phyloP scores from a whole-genome alignment of 2,797 vertebrate genomes.

The Xenopus petersii region DNA sequence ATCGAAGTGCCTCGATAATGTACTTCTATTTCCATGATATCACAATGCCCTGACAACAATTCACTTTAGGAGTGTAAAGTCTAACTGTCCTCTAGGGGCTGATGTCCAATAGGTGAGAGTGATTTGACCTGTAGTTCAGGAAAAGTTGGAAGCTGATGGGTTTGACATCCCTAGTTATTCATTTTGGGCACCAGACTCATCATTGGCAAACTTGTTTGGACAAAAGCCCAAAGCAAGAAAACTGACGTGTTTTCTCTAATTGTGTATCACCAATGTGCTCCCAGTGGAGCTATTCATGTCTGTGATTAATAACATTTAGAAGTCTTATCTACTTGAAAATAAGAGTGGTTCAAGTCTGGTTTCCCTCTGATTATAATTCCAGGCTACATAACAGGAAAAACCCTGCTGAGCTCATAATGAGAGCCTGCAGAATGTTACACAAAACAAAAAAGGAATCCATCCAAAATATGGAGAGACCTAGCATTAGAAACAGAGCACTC shows the following conservation, averaged over 20 bases:
- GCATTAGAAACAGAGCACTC: not conserved
- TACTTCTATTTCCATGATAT: too few species aligned
- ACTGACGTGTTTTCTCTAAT: conserved; percentile 10
- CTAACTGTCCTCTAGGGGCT: too few species aligned
- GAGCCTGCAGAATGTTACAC: conserved; percentile 15
- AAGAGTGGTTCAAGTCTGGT: conserved; percentile 2
- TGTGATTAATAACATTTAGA: conserved; percentile 20
- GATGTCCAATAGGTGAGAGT: too few species aligned
- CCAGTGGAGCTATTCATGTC: not conserved
- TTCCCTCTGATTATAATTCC: conserved; percentile 8
- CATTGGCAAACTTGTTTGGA: not conserved
- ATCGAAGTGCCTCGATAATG: too few species aligned
- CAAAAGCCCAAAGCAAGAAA: not conserved
- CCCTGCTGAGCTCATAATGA: conserved; percentile 23
- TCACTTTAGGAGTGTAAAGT: too few species aligned
- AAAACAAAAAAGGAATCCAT: conserved; percentile 12
- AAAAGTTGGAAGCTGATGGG: not conserved
- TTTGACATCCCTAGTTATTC: not conserved
- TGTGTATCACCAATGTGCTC: conserved; percentile 6
- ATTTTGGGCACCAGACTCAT: not conserved
- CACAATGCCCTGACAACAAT: too few species aligned
- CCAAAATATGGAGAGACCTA: not conserved
- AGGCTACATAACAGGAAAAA: conserved; percentile 25
- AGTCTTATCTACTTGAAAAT: conserved; percentile 18
- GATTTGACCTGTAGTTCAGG: too few species aligned